These are phyloP conservation scores for Excalfactoria chinensis DNA, from an alignment of 2,113 vertebrate species.

Conservation along the genomic window DNA sequence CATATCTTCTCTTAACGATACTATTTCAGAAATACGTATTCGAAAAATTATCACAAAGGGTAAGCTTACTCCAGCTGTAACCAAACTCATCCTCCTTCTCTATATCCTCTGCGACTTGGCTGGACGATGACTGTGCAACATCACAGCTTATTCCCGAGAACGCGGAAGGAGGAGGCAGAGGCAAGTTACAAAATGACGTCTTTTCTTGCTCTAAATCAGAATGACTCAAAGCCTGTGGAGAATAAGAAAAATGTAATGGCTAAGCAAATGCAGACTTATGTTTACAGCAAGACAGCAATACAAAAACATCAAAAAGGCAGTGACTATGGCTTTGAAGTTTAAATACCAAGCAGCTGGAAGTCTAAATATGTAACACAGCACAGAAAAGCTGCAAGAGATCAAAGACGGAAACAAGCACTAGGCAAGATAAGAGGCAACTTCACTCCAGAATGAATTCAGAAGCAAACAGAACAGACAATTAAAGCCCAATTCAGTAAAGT, in stretches of 20 bases:
- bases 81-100: constrained; percentile 89
- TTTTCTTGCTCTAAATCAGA: constrained; percentile 82
- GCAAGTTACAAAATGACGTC: constrained; percentile 63
- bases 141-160: constrained; percentile 77
- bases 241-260: constrained; percentile 51
- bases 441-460: constrained; percentile 33
- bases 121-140: constrained; percentile 71
- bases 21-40: neutral
- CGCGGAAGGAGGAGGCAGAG: constrained; percentile 70
- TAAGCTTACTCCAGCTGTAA: constrained; percentile 94
- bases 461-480: constrained; percentile 47
- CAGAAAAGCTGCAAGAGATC: constrained; percentile 28
- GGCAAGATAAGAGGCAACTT: constrained; percentile 33
- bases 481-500: constrained; percentile 61
- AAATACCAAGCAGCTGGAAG: constrained; percentile 33
- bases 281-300: neutral
- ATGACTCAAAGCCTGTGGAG: constrained; percentile 79
- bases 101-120: constrained; percentile 65
- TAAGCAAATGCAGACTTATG: constrained; percentile 8
- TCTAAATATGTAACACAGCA: constrained; percentile 16
- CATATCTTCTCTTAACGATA: neutral
- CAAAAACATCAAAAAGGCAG: constrained; percentile 8
- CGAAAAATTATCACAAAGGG: neutral
- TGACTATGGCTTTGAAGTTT: constrained; percentile 46
- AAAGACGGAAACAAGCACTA: constrained; percentile 27